Evolutionary conservation across 2,888 invertebrate genomes (phyloP), one percentile per base, ranked within the genome.

Genomic region (Drosophila birchii): DNA sequence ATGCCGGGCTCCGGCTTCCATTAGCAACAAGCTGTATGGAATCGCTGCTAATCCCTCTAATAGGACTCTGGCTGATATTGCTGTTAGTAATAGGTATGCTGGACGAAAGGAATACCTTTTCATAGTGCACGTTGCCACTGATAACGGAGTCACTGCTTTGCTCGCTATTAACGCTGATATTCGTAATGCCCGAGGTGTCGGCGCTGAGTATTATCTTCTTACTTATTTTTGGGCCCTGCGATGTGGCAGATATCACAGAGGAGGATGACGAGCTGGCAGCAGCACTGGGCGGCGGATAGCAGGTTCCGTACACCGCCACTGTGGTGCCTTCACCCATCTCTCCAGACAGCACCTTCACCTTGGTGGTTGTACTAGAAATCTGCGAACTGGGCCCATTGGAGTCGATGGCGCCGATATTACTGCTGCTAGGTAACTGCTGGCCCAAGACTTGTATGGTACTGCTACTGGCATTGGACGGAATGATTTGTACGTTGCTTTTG

Each of bases 401-500:
- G 79, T 80, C 75, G 76, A 78, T 82, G 11, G 18, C 49, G 8
- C 14, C 18, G 18, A 14, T 5, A 18, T 34, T 47, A 75, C 66
- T 55, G 77, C 74, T 77, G 62, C 74, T 76, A 23, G 70, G 63
- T 16, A 11, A 6, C 64, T 72, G 66, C 57, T 79, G 76, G 23
- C 84, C 83, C 38, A 90, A 79, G 64, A 92, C 89, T 74, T 92
- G 92, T 72, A 92, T 92, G 69, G 92, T 90, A 51, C 64, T 66
- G 66, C 64, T 64, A 43, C 64, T 66, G 64, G 64, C 87, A 88
- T 90, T 92, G 92, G 92, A 92, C 92, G 92, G 92, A 90, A 92
- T 92, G 45, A 92, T 92, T 92, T 92, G 92, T 86, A 92, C 92
- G 79, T 92, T 92, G 78, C 92, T 92, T 85, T 92, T 92, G 72